Conservation (phyloP, 2,113 vertebrate species). For the Phylloscopus trochiloides region DNA sequence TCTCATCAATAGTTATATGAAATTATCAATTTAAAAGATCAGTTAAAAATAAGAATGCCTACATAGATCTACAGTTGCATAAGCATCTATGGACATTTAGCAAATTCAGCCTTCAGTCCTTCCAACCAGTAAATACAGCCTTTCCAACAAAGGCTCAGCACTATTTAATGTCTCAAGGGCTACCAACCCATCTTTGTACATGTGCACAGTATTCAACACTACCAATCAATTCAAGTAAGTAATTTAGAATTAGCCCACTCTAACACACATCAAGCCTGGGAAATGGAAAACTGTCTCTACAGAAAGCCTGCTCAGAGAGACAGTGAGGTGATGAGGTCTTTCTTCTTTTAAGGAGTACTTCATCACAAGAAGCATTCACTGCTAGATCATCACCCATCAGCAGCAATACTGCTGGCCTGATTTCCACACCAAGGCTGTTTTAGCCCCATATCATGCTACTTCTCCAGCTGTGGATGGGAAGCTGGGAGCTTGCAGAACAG, state of each 20-base stretch:
- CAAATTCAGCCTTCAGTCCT: background rate
- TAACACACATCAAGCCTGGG: background rate
- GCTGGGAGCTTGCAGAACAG: constrained; percentile 49
- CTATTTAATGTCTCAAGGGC: background rate
- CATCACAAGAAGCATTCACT: background rate
- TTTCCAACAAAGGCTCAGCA: background rate
- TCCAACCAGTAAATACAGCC: background rate
- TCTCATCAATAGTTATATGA: background rate
- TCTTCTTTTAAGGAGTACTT: background rate
- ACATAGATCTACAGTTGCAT: background rate
- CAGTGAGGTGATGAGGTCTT: background rate
- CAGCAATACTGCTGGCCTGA: background rate
- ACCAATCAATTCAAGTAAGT: background rate
- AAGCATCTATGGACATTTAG: background rate
- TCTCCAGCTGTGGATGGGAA: background rate
- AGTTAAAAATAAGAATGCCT: background rate
- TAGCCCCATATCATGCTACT: background rate
- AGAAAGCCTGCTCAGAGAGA: background rate
- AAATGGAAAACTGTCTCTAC: background rate
- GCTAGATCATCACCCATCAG: background rate
- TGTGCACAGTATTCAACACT: background rate
- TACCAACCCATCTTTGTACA: background rate
- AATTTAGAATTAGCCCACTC: background rate
- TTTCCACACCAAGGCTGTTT: background rate
- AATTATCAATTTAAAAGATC: background rate